Evolutionary conservation across 2,888 invertebrate genomes (phyloP).

Genomic region (Clivina fossor): DNA sequence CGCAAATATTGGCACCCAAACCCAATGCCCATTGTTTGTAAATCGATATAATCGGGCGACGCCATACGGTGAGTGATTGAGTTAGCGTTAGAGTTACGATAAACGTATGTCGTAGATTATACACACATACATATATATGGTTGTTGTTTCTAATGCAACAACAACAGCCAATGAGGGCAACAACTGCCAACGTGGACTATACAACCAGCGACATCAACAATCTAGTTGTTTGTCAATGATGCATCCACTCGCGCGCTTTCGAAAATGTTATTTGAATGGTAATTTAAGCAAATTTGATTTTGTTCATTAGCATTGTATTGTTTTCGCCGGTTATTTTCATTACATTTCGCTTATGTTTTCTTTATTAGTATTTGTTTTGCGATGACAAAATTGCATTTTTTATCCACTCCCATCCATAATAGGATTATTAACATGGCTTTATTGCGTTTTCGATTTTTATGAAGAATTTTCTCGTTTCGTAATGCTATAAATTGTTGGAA

Average conservation of each 20-base stretch:
- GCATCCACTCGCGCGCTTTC: background rate
- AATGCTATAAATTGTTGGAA: too few species aligned
- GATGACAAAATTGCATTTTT: too few species aligned
- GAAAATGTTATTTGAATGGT: conserved; percentile 29
- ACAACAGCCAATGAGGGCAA: too few species aligned
- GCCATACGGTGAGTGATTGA: too few species aligned
- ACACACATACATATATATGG: conserved; percentile 9
- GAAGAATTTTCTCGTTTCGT: too few species aligned
- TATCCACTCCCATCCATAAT: too few species aligned
- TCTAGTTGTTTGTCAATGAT: conserved; percentile 24
- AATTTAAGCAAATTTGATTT: conserved; percentile 29
- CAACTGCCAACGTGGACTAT: too few species aligned
- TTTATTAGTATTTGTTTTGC: too few species aligned
- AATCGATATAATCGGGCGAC: conserved; percentile 26
- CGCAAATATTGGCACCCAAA: conserved; percentile 28
- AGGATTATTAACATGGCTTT: too few species aligned
- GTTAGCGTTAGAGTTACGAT: too few species aligned
- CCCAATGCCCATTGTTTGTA: conserved; percentile 21
- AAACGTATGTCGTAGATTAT: conserved; percentile 16
- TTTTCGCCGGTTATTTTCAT: conserved; percentile 23
- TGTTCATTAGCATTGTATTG: conserved; percentile 28
- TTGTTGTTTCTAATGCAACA: too few species aligned
- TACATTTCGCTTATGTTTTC: conserved; percentile 22
- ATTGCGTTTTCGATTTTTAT: too few species aligned
- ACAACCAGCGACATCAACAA: conserved; percentile 18